Conservation (phyloP, 2,888 invertebrate genomes). For the Bhutanitis thaidina region DNA sequence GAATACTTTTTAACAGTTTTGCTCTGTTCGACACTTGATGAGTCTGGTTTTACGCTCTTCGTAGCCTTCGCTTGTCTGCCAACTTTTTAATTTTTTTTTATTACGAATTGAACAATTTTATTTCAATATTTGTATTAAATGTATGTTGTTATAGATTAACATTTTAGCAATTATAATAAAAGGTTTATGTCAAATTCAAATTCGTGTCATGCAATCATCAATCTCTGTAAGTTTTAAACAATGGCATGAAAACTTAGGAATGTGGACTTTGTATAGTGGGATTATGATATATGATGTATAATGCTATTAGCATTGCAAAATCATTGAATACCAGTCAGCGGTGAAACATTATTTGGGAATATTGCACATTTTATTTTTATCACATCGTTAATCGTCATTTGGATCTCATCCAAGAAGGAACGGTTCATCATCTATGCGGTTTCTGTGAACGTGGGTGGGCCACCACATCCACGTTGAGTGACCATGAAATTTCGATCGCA, state of each 20-base stretch:
- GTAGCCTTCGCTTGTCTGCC: background rate
- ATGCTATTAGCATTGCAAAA: constrained; percentile 24
- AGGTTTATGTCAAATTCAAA: no score
- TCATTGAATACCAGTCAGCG: constrained; percentile 37
- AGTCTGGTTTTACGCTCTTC: background rate
- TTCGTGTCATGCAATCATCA: no score
- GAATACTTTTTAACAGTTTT: constrained; percentile 20
- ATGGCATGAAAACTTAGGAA: no score
- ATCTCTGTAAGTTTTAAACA: no score
- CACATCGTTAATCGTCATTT: constrained; percentile 58
- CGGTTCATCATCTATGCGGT: constrained; percentile 30
- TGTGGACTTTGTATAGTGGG: no score
- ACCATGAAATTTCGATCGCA: constrained; percentile 2
- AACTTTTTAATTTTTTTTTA: background rate
- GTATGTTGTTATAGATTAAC: no score
- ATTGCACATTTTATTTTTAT: constrained; percentile 64
- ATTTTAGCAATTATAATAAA: no score
- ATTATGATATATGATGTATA: no score
- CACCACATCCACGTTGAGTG: constrained; percentile 14
- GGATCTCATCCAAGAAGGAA: constrained; percentile 57
- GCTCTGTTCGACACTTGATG: constrained; percentile 1
- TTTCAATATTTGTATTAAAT: no score
- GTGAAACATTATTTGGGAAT: constrained; percentile 47
- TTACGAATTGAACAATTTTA: no score
- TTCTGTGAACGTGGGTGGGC: constrained; percentile 31